Base-by-base conservation (phyloP, 2,888 invertebrate species). In the Ennomos quercinarius region DNA sequence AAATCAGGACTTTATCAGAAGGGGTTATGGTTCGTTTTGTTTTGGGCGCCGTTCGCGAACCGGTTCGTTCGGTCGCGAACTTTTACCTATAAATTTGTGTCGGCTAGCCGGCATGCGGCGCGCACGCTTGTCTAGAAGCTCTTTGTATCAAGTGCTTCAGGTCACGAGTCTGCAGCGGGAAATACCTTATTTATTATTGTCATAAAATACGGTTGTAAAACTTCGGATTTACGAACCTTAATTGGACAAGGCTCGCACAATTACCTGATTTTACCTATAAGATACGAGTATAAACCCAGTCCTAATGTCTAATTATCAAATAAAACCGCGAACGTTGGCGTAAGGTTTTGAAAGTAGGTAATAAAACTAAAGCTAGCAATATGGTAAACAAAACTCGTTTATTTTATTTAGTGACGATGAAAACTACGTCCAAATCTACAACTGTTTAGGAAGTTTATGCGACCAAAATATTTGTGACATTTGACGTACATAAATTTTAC, bases 21-120 rank as follows among this genome's bases (percentile, higher is more conserved):
- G 60, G 71, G 63, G 63, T 70, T 87, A 88, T 72, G 80, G 87
- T 74, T 70, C 73, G 50, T 71, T 79, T 86, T 84, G 78, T 71
- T 70, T 67, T 71, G 76, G 70, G 64, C 10, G 53, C 48, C 41
- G 69, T 57, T 61, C 49, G 74, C 72, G 72, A 79, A 91, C 90
- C 89, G 91, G 91, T 91, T 86, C 76, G 84, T 66, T 80, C 84
- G 89, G 90, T 90, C 91, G 91, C 92, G 92, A 92, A 92, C 92
- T 92, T 91, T 92, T 91, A 91, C 92, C 91, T 92, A 92, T 92
- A 92, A 92, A 92, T 92, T 92, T 88, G 89, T 91, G 91, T 89
- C 89, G 89, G 85, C 84, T 81, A 79, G 84, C 79, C 78, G 84
- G 84, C 83, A 81, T 80, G 81, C 84, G 78, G 83, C 77, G 74